Base-by-base conservation (phyloP, 2,797 vertebrate species). In the Salmo trutta region DNA sequence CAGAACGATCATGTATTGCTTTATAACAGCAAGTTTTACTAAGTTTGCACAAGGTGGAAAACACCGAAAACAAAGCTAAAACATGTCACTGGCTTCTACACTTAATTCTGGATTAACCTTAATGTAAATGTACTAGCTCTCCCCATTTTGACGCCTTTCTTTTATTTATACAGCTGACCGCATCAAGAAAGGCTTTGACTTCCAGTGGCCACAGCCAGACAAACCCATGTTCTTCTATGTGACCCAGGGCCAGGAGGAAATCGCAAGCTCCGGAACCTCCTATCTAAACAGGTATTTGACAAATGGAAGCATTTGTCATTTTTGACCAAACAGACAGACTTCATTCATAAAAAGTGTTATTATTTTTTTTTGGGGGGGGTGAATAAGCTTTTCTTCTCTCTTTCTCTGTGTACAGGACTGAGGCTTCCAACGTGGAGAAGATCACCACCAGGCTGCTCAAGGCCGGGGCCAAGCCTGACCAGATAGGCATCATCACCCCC, bases 221-320 rank as follows among this genome's bases (percentile, higher is more conserved):
- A 99, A 99, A 80, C 98, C 98, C 14, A 99, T 99, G 98, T 99
- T 98, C 89, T 99, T 99, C 92, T 99, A 99, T 0, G 98, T 99
- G 83, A 99, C 98, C 33, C 98, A 99, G 86, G 98, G 98, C 2
- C 98, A 99, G 88, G 98, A 99, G 87, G 98, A 99, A 89, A 99
- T 99, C 0, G 98, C 98, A 71, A 99, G 98, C 87, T 99, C 98
- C 0, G 98, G 98, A 89, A 99, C 98, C 8, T 99, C 98, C 5
- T 99, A 99, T 85, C 93, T 99, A 5, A 99, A 99, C 95, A 97
- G 98, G 98, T 98, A 87, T 31, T 33, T 33, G 16, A 68, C 16
- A 15, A 31, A 6, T 3, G 16, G 5, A 33, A 31, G 29, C 27
- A 7, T 33, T 33, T 68, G 27, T 68, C 14, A 24, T 64, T 7